phyloP scores from a whole-genome alignment of 2,113 vertebrate genomes.

The Scomber colias region DNA sequence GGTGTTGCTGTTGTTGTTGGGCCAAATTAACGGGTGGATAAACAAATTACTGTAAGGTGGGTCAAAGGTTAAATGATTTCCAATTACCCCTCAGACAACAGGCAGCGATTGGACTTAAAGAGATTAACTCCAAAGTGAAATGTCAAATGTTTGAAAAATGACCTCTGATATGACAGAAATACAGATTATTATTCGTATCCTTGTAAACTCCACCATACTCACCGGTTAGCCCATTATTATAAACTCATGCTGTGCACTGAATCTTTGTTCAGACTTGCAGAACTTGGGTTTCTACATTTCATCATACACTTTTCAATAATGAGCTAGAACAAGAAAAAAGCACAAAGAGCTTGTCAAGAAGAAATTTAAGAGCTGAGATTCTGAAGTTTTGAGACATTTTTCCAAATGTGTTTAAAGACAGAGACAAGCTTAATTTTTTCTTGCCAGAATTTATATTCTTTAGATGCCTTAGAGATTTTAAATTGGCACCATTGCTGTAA shows the following conservation, averaged over 20 bases:
- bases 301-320: too few species aligned
- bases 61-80: slow-evolving; percentile 38
- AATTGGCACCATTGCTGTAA: neutral
- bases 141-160: neutral
- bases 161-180: neutral
- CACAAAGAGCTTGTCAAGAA: neutral
- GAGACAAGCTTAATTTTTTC: too few species aligned
- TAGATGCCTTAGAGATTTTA: neutral
- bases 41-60: neutral
- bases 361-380: neutral
- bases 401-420: too few species aligned
- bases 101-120: neutral
- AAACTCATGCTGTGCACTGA: too few species aligned
- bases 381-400: neutral
- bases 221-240: neutral
- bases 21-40: neutral
- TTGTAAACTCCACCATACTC: neutral
- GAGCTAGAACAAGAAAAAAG: neutral
- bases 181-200: neutral
- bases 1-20: neutral
- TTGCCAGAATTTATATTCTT: neutral
- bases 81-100: neutral
- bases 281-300: too few species aligned
- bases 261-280: too few species aligned
- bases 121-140: slow-evolving; percentile 3